Base-by-base conservation (phyloP, 2,797 vertebrate species). In the Brachyalestes nurse region DNA sequence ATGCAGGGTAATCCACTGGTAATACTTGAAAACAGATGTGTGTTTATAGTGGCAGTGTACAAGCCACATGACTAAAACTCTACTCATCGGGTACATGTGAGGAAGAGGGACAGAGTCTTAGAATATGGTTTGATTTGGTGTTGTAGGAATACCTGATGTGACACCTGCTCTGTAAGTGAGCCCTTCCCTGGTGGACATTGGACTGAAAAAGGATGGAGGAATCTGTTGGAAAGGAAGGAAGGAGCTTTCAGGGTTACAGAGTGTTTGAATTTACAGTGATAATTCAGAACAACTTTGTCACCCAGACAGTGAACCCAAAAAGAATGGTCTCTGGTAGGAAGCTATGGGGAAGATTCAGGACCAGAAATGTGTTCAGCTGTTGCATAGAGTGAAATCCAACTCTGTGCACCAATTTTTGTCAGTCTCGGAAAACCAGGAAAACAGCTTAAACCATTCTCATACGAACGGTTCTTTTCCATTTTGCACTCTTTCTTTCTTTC, bases 231-330 rank as follows among this genome's bases (percentile, higher is more conserved):
- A 28, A 28, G 28, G 28, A 28, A 4, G 40, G 6, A 45, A 45
- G 42, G 42, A 45, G 42, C 42, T 45, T 45, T 45, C 6, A 45
- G 42, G 42, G 42, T 45, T 23, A 28, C 23, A 62, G 28, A 13
- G 60, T 21, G 10, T 62, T 34, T 38, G 61, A 38, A 64, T 3
- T 6, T 23, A 25, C 25, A 53, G 25, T 2, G 47, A 21, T n/a
- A 16, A 23, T 19, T 6, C 23, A 21, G 17, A 38, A 38, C 42
- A 73, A 73, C 3, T 0, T 2, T 57, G 71, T 58, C 19, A 73
- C 53, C 71, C 71, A 73, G 71, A 73, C 71, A 13, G 71, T 73
- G 71, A 73, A 58, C 53, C 51, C 19, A 14, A 21, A 19, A 42
- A n/a, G 17, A 21, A 40, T 42, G 19, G 12, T 1, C 17, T 58